Evolutionary conservation across 2,113 vertebrate genomes (phyloP).

Genomic region (Melanostigma gelatinosum): DNA sequence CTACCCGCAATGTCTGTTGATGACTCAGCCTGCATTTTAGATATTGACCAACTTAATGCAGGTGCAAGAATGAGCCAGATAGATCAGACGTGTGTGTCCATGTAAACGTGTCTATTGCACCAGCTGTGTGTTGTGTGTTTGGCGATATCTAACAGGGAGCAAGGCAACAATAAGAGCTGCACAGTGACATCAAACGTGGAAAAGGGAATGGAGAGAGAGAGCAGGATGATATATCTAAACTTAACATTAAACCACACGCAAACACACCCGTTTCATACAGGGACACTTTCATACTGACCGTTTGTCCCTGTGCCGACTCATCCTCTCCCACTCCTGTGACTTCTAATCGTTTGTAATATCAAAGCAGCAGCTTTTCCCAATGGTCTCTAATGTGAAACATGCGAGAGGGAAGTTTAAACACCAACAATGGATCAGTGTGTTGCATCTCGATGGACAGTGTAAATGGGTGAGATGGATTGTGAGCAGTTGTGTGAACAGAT

Average conservation of each 20-base stretch:
- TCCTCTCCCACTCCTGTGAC: slow-evolving; percentile 11
- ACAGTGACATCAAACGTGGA: neutral
- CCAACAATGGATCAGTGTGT: neutral
- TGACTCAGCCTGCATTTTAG: slow-evolving; percentile 39
- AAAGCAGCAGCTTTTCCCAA: neutral
- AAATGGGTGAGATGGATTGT: slow-evolving; percentile 16
- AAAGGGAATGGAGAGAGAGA: neutral
- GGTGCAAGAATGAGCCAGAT: neutral
- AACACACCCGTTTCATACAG: slow-evolving; percentile 14
- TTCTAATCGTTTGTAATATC: slow-evolving; percentile 31
- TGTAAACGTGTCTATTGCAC: neutral
- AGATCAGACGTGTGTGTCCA: neutral
- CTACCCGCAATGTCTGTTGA: neutral
- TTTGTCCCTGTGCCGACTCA: slow-evolving; percentile 31
- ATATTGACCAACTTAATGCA: slow-evolving; percentile 20
- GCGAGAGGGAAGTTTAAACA: slow-evolving; percentile 8
- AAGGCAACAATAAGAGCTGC: neutral
- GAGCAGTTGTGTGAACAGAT: slow-evolving; percentile 40
- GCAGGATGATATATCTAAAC: neutral
- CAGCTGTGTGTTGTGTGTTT: neutral
- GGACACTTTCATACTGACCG: slow-evolving; percentile 7
- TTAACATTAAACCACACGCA: slow-evolving; percentile 2
- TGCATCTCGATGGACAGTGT: slow-evolving; percentile 9
- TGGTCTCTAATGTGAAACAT: slow-evolving; percentile 6
- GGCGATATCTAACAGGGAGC: neutral